Conservation (phyloP, 2,888 invertebrate species). For the Meghimatium bilineatum region DNA sequence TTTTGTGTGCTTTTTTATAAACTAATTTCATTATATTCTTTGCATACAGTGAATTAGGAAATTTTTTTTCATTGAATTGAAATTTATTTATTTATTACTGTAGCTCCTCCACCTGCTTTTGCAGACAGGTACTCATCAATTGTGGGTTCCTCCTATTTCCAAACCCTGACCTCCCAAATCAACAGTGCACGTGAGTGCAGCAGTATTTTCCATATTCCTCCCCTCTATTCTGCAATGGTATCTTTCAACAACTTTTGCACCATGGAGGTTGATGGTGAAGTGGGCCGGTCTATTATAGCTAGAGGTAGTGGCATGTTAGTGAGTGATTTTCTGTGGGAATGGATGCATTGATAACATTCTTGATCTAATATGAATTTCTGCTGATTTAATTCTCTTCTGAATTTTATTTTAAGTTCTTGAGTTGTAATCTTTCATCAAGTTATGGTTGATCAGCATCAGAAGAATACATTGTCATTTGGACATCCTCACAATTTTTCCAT, state of each 20-base stretch:
- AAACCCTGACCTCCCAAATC: constrained; percentile 49
- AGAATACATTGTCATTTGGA: too few relatives aligned
- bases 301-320: constrained; percentile 52
- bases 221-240: constrained; percentile 54
- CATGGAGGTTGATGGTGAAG: constrained; percentile 61
- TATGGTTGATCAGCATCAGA: too few relatives aligned
- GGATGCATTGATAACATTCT: background rate
- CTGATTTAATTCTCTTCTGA: background rate
- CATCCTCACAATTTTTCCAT: too few relatives aligned
- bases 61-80: background rate
- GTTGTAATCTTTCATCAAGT: too few relatives aligned
- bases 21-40: too few relatives aligned
- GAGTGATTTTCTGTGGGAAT: constrained; percentile 25
- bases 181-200: constrained; percentile 60
- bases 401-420: too few relatives aligned
- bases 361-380: background rate
- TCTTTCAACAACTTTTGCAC: constrained; percentile 53
- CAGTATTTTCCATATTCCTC: constrained; percentile 58
- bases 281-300: constrained; percentile 54
- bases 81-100: background rate
- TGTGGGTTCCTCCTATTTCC: constrained; percentile 29
- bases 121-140: constrained; percentile 35
- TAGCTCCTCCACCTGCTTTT: constrained; percentile 50
- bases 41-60: too few relatives aligned
- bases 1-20: too few relatives aligned